phyloP scores from a whole-genome alignment of 2,113 vertebrate species.

The Neopipo cinnamomea region DNA sequence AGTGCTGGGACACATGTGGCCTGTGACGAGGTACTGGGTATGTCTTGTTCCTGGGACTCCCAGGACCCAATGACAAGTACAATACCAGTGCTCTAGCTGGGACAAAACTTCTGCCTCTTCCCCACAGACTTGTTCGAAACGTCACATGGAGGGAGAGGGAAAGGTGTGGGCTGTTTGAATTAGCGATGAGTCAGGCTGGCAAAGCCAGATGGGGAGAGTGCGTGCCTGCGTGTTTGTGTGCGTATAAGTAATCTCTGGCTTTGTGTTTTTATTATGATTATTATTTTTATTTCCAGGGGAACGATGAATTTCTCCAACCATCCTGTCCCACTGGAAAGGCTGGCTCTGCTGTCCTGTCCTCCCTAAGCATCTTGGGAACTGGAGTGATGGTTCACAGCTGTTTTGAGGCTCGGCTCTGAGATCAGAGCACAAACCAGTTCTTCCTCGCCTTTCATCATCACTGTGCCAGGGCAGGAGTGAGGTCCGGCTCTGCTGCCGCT shows the following conservation, averaged over 20 bases:
- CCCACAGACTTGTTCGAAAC: background rate
- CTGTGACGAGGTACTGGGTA: no score
- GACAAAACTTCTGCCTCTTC: background rate
- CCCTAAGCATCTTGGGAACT: conserved; percentile 46
- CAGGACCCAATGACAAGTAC: background rate
- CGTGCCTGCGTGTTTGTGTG: conserved; percentile 65
- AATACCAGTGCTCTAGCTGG: background rate
- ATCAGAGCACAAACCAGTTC: conserved; percentile 65
- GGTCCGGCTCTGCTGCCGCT: background rate
- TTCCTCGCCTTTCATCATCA: conserved; percentile 46
- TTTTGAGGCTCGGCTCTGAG: conserved; percentile 62
- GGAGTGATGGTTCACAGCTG: background rate
- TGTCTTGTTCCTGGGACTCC: background rate
- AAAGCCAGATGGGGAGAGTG: conserved; percentile 68
- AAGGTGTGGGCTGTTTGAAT: conserved; percentile 72
- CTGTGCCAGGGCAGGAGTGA: background rate
- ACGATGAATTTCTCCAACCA: conserved; percentile 66
- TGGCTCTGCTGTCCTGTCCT: conserved; percentile 61
- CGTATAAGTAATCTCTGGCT: conserved; percentile 62
- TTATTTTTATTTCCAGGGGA: conserved; percentile 68
- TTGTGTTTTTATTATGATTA: conserved; percentile 69
- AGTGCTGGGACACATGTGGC: background rate
- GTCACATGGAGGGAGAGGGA: conserved; percentile 44
- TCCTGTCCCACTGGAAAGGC: conserved; percentile 65
- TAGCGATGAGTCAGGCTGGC: conserved; percentile 67